phyloP scores from a whole-genome alignment of 2,113 vertebrate species.

The Scatophagus argus region DNA sequence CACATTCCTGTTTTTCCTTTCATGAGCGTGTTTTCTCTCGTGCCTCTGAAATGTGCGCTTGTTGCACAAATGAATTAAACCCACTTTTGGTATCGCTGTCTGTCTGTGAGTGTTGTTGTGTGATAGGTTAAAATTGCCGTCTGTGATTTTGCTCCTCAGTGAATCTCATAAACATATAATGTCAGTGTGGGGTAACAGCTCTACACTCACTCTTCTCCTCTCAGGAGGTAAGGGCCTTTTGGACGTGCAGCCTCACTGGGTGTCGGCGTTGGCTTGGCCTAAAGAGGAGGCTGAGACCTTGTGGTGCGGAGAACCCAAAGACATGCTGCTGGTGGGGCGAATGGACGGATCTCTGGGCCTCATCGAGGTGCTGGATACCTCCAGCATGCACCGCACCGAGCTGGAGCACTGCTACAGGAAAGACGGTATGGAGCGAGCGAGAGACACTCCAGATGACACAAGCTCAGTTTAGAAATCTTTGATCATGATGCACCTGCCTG shows the following conservation, averaged over 20 bases:
- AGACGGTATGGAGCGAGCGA: conserved; percentile 90
- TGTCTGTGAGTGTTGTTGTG: background rate
- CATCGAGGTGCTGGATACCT: conserved; percentile 91
- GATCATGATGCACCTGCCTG: background rate
- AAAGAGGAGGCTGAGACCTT: conserved; percentile 86
- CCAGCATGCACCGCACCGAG: conserved; percentile 89
- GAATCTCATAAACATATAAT: background rate
- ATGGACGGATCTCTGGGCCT: conserved; percentile 96
- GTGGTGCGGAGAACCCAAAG: conserved; percentile 90
- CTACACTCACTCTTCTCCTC: background rate
- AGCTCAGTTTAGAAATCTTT: background rate
- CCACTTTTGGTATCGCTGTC: background rate
- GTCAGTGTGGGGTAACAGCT: background rate
- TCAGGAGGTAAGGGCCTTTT: conserved; percentile 93
- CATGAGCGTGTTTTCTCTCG: background rate
- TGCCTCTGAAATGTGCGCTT: background rate
- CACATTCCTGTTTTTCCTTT: background rate
- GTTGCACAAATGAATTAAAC: background rate
- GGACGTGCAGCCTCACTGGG: conserved; percentile 96
- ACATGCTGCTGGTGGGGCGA: conserved; percentile 93
- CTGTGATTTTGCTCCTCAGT: background rate
- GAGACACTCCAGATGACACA: too few relatives aligned
- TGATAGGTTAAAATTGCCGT: background rate
- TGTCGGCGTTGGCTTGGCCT: conserved; percentile 94
- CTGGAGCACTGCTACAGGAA: conserved; percentile 97